phyloP scores from a whole-genome alignment of 2,888 invertebrate species.

The Melipona bicolor region DNA sequence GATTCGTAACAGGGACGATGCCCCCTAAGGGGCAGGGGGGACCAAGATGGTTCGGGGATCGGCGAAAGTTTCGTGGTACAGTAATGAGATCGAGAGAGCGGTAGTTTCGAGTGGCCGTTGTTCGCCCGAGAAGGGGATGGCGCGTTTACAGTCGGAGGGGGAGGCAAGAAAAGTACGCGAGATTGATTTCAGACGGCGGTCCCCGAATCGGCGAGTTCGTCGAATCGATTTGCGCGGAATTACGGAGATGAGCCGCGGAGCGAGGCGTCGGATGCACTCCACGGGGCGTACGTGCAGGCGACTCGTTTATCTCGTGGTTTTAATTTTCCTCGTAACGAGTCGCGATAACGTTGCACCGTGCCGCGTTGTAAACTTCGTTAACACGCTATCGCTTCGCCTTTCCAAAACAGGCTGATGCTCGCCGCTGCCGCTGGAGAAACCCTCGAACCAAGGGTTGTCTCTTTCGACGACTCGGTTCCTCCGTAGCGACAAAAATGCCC shows the following conservation, averaged over 20 bases:
- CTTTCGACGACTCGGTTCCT: conserved; percentile 2
- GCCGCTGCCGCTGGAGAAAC: neutral
- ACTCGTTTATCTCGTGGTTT: conserved; percentile 59
- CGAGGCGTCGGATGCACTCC: conserved; percentile 16
- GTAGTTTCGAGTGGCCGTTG: conserved; percentile 16
- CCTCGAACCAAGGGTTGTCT: conserved; percentile 4
- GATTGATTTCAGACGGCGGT: conserved; percentile 16
- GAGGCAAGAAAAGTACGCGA: conserved; percentile 17
- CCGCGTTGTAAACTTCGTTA: conserved; percentile 55
- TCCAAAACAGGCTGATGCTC: conserved; percentile 31
- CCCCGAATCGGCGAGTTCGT: neutral
- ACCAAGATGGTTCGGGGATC: too few relatives aligned
- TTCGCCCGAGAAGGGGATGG: neutral
- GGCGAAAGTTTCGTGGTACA: conserved; percentile 19
- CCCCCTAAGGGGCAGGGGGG: too few relatives aligned
- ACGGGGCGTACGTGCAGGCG: conserved; percentile 43
- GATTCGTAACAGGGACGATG: neutral
- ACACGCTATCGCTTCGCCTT: conserved; percentile 56
- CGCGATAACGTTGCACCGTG: conserved; percentile 55
- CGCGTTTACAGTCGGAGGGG: neutral
- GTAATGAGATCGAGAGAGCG: conserved; percentile 17
- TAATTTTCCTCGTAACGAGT: conserved; percentile 58
- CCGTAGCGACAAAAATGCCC: too few relatives aligned
- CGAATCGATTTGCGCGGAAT: conserved; percentile 21
- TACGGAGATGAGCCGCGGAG: conserved; percentile 1